phyloP scores from a whole-genome alignment of 2,113 vertebrate species.

The Pluvianellus socialis region DNA sequence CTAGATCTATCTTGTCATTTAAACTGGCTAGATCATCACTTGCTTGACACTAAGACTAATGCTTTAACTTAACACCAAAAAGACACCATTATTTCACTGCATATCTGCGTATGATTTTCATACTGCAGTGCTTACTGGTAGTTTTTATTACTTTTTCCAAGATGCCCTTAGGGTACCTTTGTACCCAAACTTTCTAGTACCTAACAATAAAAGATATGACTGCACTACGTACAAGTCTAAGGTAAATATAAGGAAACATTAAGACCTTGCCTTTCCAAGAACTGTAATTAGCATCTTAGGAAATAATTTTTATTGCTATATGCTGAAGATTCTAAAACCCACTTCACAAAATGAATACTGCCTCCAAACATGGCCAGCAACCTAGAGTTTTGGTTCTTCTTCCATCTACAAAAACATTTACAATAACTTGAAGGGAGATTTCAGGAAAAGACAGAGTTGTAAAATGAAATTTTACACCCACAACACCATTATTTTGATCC shows the following conservation, averaged over 20 bases:
- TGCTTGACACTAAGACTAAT: neutral
- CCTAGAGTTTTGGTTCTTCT: neutral
- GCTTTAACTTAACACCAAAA: neutral
- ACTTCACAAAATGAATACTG: neutral
- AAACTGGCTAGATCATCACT: neutral
- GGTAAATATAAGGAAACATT: neutral
- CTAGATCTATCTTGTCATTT: neutral
- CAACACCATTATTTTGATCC: slow-evolving; percentile 7
- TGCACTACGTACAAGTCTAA: neutral
- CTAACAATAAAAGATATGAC: neutral
- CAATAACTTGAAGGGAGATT: neutral
- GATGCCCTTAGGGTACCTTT: neutral
- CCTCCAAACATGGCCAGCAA: neutral
- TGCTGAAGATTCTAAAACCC: neutral
- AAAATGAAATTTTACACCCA: slow-evolving; percentile 1
- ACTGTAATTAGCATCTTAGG: neutral
- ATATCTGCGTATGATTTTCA: neutral
- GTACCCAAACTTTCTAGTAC: neutral
- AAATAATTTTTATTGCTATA: neutral
- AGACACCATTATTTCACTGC: neutral
- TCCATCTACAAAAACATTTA: neutral
- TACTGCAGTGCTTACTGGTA: neutral
- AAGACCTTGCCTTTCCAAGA: neutral
- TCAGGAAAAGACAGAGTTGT: neutral
- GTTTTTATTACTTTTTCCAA: neutral